Base-by-base conservation (phyloP, 2,797 vertebrate species). In the Cercopithecus hamlyni region DNA sequence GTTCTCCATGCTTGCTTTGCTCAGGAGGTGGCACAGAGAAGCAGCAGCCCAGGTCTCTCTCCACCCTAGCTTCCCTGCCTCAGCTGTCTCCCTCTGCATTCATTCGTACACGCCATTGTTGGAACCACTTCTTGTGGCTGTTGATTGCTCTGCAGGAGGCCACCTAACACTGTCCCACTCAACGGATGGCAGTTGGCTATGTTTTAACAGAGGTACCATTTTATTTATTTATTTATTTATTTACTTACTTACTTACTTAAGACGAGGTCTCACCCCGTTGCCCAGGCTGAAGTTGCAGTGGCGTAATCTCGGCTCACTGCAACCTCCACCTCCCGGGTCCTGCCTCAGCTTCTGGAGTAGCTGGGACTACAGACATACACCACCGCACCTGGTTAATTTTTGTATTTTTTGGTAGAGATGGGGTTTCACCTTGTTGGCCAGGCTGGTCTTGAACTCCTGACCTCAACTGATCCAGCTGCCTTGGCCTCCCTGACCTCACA, bases 141-240 rank as follows among this genome's bases (percentile, higher is more conserved):
- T 50, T n/a, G 5, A 86, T 13, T 36, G 36, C 72, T 33, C 43
- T 11, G 64, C n/a, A 7, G 50, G 7, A 6, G 80, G n/a, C 48
- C 24, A 12, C 55, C 64, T 30, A 55, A 55, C 14, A 15, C 0
- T 0, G 0, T 17, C 22, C 55, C 3, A 39, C 7, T 30, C 20
- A 27, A 22, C 4, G 33, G 19, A 26, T 7, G 36, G 91, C n/a
- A 15, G 26, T 27, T 15, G 57, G 77, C 15, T 39, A 4, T 67
- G 77, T 52, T 88, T 81, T 33, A 67, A 73, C 15, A 52, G 24
- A 41, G 61, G 30, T 64, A 33, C 14, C 61, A 17, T 64, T 64
- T 64, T 64, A 64, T 64, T 64, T 64, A 64, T 64, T 64, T 33
- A 61, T 30, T 61, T 58, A 58, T 27, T 41, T 41, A 41, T 41